Evolutionary conservation across 2,113 vertebrate genomes (phyloP).

Genomic region (Naja naja): DNA sequence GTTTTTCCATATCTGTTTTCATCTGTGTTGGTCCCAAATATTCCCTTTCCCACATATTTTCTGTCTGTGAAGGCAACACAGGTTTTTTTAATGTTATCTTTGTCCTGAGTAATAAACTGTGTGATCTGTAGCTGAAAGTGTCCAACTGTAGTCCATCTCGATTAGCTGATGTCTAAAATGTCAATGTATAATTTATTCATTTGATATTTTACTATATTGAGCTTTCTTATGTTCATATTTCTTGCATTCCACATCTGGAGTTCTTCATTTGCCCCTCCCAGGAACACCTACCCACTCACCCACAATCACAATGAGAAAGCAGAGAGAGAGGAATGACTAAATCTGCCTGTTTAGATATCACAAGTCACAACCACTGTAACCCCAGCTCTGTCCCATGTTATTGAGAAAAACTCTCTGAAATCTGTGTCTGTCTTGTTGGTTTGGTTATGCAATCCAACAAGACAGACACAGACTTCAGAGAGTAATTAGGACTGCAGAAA

Average conservation of each 20-base stretch:
- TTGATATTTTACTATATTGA: background rate
- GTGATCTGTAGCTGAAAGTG: background rate
- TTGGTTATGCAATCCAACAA: too few species aligned
- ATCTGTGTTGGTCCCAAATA: background rate
- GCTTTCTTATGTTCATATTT: background rate
- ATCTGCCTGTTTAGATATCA: background rate
- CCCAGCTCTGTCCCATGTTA: background rate
- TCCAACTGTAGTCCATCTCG: background rate
- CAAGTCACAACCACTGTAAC: background rate
- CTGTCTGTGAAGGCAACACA: background rate
- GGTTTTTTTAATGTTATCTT: background rate
- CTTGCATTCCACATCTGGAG: background rate
- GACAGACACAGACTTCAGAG: too few species aligned
- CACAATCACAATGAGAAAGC: background rate
- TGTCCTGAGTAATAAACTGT: background rate
- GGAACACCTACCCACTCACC: background rate
- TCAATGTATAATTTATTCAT: background rate
- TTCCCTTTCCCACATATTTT: background rate
- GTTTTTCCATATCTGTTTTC: background rate
- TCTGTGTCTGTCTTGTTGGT: too few species aligned
- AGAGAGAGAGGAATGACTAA: background rate
- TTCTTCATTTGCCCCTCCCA: background rate
- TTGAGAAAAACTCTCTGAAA: background rate
- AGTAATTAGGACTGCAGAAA: too few species aligned
- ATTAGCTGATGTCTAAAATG: background rate